Evolutionary conservation across 2,888 invertebrate genomes (phyloP).

Genomic region (Theretra japonica): DNA sequence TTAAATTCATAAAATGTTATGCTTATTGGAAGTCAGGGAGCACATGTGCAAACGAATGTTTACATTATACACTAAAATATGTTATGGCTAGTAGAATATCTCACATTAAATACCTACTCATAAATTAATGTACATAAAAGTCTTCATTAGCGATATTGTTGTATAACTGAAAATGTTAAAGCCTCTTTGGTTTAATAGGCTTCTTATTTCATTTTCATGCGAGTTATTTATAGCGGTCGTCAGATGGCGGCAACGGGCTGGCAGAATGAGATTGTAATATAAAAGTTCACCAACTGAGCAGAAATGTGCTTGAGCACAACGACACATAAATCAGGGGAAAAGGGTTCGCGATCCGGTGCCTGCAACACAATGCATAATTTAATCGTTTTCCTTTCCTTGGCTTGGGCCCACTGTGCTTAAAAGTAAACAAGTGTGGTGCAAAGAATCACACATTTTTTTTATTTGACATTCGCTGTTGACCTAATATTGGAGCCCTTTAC

Average conservation of each 20-base stretch:
- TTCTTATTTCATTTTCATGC: background rate
- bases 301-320: conserved; percentile 42
- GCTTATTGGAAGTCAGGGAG: background rate
- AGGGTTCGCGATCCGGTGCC: conserved; percentile 46
- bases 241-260: conserved; percentile 49
- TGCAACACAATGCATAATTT: conserved; percentile 49
- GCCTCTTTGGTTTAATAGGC: background rate
- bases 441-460: background rate
- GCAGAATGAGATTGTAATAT: conserved; percentile 42
- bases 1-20: background rate
- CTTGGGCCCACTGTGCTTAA: background rate
- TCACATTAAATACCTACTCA: background rate
- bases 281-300: conserved; percentile 40
- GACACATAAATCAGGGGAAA: conserved; percentile 53
- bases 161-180: background rate
- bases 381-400: conserved; percentile 34
- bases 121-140: background rate
- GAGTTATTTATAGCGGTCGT: conserved; percentile 36
- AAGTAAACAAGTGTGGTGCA: background rate
- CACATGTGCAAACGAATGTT: conserved; percentile 15
- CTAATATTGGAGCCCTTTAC: background rate
- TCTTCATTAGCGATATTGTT: background rate
- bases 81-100: background rate
- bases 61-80: background rate
- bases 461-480: conserved; percentile 8